These are phyloP conservation scores for Plusia festucae DNA, from an alignment of 2,888 invertebrate species.

Conservation along the genomic window DNA sequence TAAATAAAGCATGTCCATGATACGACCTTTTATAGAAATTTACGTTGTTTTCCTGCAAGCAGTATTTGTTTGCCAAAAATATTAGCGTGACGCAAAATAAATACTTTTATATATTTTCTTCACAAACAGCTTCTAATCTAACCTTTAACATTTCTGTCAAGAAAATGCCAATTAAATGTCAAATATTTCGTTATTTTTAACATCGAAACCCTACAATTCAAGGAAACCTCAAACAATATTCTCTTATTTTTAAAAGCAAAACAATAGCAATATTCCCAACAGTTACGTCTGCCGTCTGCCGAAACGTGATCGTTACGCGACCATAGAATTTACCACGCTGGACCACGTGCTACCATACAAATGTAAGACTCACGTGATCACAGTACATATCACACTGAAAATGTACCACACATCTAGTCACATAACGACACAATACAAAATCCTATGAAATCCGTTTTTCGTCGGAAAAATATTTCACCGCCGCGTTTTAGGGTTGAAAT, in stretches of 20 bases:
- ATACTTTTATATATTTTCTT: neutral
- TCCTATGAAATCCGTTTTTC: neutral
- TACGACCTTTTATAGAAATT: too few species aligned
- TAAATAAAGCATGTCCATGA: too few species aligned
- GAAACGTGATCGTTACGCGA: slow-evolving; percentile 40
- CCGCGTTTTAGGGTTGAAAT: neutral
- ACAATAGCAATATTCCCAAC: slow-evolving; percentile 12
- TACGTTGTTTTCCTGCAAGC: too few species aligned
- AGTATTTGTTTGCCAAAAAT: too few species aligned
- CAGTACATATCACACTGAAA: slow-evolving; percentile 34
- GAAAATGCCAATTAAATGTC: neutral
- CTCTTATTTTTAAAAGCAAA: slow-evolving; percentile 17
- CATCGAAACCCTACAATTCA: slow-evolving; percentile 2
- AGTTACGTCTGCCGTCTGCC: slow-evolving; percentile 21
- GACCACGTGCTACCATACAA: slow-evolving; percentile 41
- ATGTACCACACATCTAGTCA: neutral
- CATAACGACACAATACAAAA: slow-evolving; percentile 10
- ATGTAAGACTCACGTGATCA: slow-evolving; percentile 34
- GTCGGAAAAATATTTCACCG: neutral
- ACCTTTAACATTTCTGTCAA: neutral
- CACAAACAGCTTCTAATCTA: neutral
- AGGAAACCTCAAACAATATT: slow-evolving; percentile 6
- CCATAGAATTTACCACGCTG: slow-evolving; percentile 1
- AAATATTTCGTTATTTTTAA: slow-evolving; percentile 5
- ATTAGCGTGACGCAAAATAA: neutral